Evolutionary conservation across 2,797 vertebrate genomes (phyloP).

Genomic region (Mustela erminea): DNA sequence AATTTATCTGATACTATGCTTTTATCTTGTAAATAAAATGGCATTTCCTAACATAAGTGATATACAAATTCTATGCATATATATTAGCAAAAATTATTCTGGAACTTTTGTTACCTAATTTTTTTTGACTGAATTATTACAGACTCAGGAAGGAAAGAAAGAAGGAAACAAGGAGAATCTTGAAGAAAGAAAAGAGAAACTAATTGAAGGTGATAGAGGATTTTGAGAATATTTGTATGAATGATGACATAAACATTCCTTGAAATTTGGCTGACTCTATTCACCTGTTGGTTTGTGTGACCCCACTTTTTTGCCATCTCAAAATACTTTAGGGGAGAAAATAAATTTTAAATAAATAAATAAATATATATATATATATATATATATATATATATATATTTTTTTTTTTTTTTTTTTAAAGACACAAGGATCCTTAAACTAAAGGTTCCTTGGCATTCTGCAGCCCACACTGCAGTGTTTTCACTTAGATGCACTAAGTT

Average conservation of each 20-base stretch:
- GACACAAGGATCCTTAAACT: background rate
- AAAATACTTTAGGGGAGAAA: slow-evolving; percentile 40
- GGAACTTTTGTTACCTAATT: slow-evolving; percentile 8
- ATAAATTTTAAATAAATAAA: background rate
- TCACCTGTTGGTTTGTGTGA: background rate
- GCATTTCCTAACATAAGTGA: slow-evolving; percentile 52
- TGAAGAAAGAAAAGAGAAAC: background rate
- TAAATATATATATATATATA: no score
- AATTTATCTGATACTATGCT: background rate
- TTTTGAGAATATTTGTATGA: slow-evolving; percentile 26
- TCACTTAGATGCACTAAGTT: background rate
- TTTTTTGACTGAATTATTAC: slow-evolving; percentile 36
- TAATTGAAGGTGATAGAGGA: background rate
- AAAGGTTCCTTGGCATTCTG: background rate
- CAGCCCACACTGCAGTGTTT: background rate
- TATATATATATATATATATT: no score
- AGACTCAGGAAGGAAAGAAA: background rate
- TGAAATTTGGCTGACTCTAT: slow-evolving; percentile 15
- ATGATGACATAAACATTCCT: background rate
- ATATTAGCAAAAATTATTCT: background rate
- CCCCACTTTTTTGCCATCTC: background rate
- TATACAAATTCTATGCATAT: background rate
- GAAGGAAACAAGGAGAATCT: background rate
- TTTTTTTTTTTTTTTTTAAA: background rate
- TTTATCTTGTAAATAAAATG: slow-evolving; percentile 46